A percentile compares a stretch with the other conserved stretches of the same genome.
Evolutionary conservation across 1,140 invertebrate species (phyloP).

Genomic region (Achroia grisella): DNA sequence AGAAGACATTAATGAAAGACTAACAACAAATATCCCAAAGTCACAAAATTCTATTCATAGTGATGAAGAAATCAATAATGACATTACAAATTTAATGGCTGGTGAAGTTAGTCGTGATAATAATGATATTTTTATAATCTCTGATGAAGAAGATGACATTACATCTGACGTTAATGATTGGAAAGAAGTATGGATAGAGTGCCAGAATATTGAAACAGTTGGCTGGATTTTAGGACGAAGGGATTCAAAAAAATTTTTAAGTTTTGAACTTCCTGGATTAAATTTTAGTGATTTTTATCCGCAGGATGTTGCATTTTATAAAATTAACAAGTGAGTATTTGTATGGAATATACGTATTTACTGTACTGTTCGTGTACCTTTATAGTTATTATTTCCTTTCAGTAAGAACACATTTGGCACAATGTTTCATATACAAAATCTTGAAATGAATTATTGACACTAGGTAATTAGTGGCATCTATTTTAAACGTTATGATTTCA

Average conservation of each 20-base stretch:
- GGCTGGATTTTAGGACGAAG: slow-evolving; percentile 40
- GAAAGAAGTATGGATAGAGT: slow-evolving; percentile 37
- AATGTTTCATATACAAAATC: too few species aligned
- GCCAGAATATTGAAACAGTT: slow-evolving; percentile 32
- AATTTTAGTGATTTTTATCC: slow-evolving; percentile 42
- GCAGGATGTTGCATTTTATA: slow-evolving; percentile 37
- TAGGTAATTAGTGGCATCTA: too few species aligned
- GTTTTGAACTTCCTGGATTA: slow-evolving; percentile 58
- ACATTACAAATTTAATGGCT: slow-evolving; percentile 42
- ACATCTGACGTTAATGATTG: slow-evolving; percentile 3
- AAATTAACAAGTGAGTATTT: slow-evolving; percentile 56
- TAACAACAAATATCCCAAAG: slow-evolving; percentile 10
- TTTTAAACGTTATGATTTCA: too few species aligned
- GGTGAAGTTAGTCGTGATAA: slow-evolving; percentile 16
- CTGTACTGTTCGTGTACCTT: too few species aligned
- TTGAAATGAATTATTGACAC: too few species aligned
- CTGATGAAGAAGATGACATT: slow-evolving; percentile 41
- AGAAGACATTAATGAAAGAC: slow-evolving; percentile 60
- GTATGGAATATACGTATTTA: too few species aligned
- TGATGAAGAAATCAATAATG: slow-evolving; percentile 13
- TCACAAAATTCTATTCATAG: background rate
- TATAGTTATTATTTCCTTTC: too few species aligned
- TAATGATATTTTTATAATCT: slow-evolving; percentile 36
- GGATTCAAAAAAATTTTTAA: slow-evolving; percentile 27
- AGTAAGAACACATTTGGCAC: too few species aligned